Conservation (phyloP, 2,113 vertebrate genomes). For the Acanthochromis polyacanthus region DNA sequence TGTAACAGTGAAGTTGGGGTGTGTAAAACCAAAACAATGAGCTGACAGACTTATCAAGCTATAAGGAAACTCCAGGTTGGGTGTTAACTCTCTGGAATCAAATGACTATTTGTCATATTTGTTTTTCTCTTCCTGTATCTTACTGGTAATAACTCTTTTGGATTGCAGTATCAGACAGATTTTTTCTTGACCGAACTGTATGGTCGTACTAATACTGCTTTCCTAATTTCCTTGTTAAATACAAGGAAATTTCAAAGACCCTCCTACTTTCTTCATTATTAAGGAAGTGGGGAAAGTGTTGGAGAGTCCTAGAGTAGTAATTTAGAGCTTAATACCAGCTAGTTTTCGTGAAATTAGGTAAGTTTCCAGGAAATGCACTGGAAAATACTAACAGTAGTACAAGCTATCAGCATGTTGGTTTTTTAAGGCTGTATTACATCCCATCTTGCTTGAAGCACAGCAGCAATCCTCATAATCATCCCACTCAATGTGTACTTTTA, state of each 20-base stretch:
- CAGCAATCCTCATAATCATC: not conserved
- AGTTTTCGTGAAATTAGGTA: not conserved
- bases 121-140: too few relatives aligned
- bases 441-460: not conserved
- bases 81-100: too few relatives aligned
- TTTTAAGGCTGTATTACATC: not conserved
- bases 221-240: not conserved
- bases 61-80: too few relatives aligned
- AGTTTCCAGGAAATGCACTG: not conserved
- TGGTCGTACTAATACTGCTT: too few relatives aligned
- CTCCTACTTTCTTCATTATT: not conserved
- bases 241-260: not conserved
- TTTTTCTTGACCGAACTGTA: too few relatives aligned
- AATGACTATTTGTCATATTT: too few relatives aligned
- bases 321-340: not conserved
- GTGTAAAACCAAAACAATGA: too few relatives aligned
- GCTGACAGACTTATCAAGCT: too few relatives aligned
- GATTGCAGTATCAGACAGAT: too few relatives aligned
- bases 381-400: not conserved
- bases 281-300: not conserved
- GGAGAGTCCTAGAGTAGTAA: not conserved
- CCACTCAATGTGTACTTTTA: not conserved
- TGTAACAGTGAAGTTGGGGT: too few relatives aligned
- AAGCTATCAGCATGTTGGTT: not conserved
- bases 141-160: too few relatives aligned